phyloP scores from a whole-genome alignment of 2,113 vertebrate genomes.

The Antennarius striatus region DNA sequence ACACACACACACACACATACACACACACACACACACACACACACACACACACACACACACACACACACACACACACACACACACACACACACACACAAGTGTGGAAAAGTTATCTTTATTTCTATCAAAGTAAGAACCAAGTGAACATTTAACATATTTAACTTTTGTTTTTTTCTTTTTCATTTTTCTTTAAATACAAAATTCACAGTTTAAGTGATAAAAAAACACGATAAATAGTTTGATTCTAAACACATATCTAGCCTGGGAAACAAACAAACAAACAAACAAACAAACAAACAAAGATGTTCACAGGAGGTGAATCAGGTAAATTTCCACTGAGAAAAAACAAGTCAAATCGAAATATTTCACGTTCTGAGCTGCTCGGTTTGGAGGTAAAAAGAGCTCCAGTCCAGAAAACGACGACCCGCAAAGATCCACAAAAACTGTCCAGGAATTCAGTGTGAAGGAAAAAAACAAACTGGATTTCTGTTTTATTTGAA shows the following conservation, averaged over 20 bases:
- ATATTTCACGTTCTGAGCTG: no score
- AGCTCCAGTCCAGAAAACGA: no score
- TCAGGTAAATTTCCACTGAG: slow-evolving; percentile 14
- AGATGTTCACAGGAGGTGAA: neutral
- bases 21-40: no score
- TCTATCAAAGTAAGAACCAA: slow-evolving; percentile 57
- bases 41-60: no score
- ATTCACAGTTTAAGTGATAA: slow-evolving; percentile 76
- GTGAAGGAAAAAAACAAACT: neutral
- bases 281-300: slow-evolving; percentile 4
- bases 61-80: no score
- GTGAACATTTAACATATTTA: slow-evolving; percentile 47
- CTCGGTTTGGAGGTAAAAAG: no score
- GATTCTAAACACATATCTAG: slow-evolving; percentile 34
- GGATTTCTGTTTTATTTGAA: neutral
- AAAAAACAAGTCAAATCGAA: no score
- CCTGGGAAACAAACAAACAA: slow-evolving; percentile 9
- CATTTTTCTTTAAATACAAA: slow-evolving; percentile 60
- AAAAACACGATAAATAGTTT: slow-evolving; percentile 66
- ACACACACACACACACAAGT: neutral
- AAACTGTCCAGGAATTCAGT: slow-evolving; percentile 3
- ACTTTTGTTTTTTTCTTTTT: slow-evolving; percentile 13
- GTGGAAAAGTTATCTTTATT: slow-evolving; percentile 73
- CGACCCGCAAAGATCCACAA: neutral
- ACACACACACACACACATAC: neutral